Evolutionary conservation across 2,888 invertebrate species (phyloP).

Genomic region (Netelia virgata): DNA sequence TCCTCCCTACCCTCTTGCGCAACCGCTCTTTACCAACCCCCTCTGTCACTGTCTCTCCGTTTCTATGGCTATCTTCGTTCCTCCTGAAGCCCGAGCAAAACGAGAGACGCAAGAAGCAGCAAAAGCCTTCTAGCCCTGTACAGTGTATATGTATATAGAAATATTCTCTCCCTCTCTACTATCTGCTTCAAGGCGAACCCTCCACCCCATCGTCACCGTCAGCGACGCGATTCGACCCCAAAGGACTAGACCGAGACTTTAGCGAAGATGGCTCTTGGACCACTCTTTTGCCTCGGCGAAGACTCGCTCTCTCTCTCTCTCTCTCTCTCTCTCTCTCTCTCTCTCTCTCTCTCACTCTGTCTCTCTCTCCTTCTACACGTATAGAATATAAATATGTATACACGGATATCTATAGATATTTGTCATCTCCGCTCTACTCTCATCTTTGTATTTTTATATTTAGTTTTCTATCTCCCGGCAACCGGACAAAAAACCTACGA

Average conservation of each 20-base stretch:
- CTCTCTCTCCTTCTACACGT: constrained; percentile 32
- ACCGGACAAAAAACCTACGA: constrained; percentile 56
- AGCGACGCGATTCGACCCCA: constrained; percentile 68
- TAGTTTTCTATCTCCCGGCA: constrained; percentile 6
- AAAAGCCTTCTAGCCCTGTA: constrained; percentile 26
- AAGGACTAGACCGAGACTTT: constrained; percentile 61
- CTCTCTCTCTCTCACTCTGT: no score
- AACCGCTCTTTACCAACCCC: constrained; percentile 67
- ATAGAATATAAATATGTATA: constrained; percentile 18
- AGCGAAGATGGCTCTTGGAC: constrained; percentile 69
- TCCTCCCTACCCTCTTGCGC: constrained; percentile 33
- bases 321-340: no score
- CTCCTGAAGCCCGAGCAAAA: constrained; percentile 73
- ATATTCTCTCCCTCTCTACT: constrained; percentile 36
- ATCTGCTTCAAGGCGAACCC: constrained; percentile 55
- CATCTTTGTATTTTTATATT: constrained; percentile 33
- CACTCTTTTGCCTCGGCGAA: constrained; percentile 54
- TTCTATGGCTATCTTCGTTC: constrained; percentile 54
- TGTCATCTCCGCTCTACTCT: neutral
- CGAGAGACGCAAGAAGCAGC: constrained; percentile 79
- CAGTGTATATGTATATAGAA: constrained; percentile 42
- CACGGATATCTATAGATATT: neutral
- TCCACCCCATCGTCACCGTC: constrained; percentile 71
- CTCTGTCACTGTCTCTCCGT: constrained; percentile 67
- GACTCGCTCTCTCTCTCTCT: constrained; percentile 18